These are phyloP conservation scores for sheep (Ovis aries) DNA, from an alignment of 2,113 vertebrate genomes.

Conservation along the genomic window ARS-UI_Ramb_v3.0 NC_056077.1:34394501-34395000, in stretches of 20 bases:
- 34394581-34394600: neutral
- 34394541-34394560: neutral
- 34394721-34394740: neutral
- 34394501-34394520: neutral
- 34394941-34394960: neutral
- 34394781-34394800: neutral
- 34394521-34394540: neutral
- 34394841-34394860: slow-evolving; percentile 55
- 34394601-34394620: neutral
- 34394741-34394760: neutral
- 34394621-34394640: neutral
- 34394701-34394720: neutral
- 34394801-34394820: slow-evolving; percentile 32
- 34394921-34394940: slow-evolving; percentile 53
- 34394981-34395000: neutral
- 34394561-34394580: neutral
- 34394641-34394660: neutral
- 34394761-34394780: neutral
- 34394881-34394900: slow-evolving; percentile 58
- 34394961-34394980: neutral
- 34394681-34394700: neutral
- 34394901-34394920: slow-evolving; percentile 54
- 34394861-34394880: slow-evolving; percentile 42
- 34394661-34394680: neutral
- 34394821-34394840: slow-evolving; percentile 7